Evolutionary conservation across 2,888 invertebrate genomes (phyloP), one percentile per base, ranked within the genome.

Genomic region (Ptychoptera contaminata): DNA sequence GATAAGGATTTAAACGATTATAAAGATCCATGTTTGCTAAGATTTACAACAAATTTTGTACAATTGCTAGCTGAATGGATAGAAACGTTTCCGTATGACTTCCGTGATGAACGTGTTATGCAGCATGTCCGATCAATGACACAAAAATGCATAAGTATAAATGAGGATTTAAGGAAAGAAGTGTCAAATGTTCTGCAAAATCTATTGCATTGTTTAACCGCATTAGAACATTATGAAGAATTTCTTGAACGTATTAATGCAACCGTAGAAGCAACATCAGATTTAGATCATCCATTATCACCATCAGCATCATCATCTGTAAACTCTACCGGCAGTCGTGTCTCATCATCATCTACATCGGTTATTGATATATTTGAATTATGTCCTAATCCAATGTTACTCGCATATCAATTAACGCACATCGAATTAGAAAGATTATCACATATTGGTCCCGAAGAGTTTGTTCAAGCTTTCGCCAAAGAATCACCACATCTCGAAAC

Each of bases 391-490:
- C 84, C 93, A 9, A 78, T 82, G 6, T 74, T 82, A 48, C 68
- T 94, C 51, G 92, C 94, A 1, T 90, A 92, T 63, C 94, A 96
- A 66, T 69, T 96, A 57, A 94, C 94, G 2, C 85, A 91, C 58
- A 84, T 96, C 49, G 96, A 97, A 65, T 67, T 96, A 57, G 92
- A 96, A 60, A 73, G 93, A 54, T 72, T 97, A 43, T 88, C 90
- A 32, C 91, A 88, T 67, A 93, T 97, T 55, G 96, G 96, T 0
- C 91, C 94, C 0, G 96, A 96, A 62, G 96, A 97, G 67, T 93
- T 96, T 67, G 90, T 97, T 4, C 91, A 94, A 65, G 88, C 91
- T 2, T 93, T 94, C 61, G 86, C 87, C 47, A 82, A 82, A 63
- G 82, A 82, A 56, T 75, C 64, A 68, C 81, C 69, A 41, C 73